Conservation (phyloP, 92 coral and sea anemone species). For the Porites lobata region DNA sequence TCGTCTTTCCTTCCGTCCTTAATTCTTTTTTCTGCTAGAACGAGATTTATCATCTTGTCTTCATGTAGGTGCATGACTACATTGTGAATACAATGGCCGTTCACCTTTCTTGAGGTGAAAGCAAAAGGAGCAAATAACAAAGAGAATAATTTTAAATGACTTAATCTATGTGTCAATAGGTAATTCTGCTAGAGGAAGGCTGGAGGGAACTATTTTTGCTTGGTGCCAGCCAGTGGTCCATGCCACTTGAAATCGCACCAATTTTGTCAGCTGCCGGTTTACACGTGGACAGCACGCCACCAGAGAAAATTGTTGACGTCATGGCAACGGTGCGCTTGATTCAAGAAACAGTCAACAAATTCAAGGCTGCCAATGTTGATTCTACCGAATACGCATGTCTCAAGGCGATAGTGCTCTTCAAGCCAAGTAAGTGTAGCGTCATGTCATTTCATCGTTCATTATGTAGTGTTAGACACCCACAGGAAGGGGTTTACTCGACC, state of each 20-base stretch:
- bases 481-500: no score
- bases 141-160: no score
- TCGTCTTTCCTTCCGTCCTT: no score
- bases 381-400: constrained; percentile 97
- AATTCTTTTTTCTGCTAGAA: no score
- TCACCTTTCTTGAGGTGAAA: no score
- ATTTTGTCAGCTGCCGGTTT: constrained; percentile 96
- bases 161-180: constrained; percentile 42
- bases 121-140: no score
- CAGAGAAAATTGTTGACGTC: constrained; percentile 97
- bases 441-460: not conserved
- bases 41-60: no score
- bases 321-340: constrained; percentile 97
- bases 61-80: no score
- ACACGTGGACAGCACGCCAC: constrained; percentile 99
- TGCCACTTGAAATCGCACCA: constrained; percentile 98
- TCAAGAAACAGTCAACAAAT: constrained; percentile 95
- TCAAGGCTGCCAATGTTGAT: constrained; percentile 92
- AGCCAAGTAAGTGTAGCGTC: constrained; percentile 83
- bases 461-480: no score
- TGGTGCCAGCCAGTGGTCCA: constrained; percentile 97
- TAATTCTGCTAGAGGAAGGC: constrained; percentile 93
- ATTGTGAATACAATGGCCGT: no score
- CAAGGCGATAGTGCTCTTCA: constrained; percentile 95
- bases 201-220: constrained; percentile 97